Evolutionary conservation across 2,797 vertebrate genomes (phyloP).

Genomic region (Paramormyrops hopkinsi): DNA sequence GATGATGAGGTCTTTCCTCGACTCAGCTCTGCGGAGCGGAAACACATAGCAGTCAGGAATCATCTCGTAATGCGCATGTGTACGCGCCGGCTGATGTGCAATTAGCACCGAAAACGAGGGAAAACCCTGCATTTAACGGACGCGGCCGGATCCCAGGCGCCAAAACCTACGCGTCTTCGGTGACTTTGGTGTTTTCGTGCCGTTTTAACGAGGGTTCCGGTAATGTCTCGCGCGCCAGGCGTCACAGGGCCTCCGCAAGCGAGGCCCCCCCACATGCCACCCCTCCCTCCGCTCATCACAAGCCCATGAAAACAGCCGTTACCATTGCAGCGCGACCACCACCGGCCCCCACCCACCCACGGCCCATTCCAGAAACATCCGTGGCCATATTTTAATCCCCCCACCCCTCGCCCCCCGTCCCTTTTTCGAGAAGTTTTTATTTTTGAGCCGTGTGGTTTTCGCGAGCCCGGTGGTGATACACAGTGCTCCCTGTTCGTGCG

Average conservation of each 20-base stretch:
- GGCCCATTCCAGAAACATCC: slow-evolving; percentile 11
- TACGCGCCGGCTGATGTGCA: neutral
- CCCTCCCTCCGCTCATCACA: slow-evolving; percentile 4
- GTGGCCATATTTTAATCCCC: neutral
- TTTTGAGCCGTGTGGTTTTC: slow-evolving; percentile 31
- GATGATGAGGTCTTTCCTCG: slow-evolving; percentile 4
- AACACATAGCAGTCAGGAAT: neutral
- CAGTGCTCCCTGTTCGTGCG: slow-evolving; percentile 22
- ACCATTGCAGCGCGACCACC: slow-evolving; percentile 17
- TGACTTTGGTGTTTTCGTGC: slow-evolving; percentile 11
- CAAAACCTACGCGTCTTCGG: slow-evolving; percentile 26
- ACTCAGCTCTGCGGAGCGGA: neutral
- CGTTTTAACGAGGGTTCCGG: slow-evolving; percentile 13
- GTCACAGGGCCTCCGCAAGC: slow-evolving; percentile 13
- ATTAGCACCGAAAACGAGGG: neutral
- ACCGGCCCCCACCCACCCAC: neutral
- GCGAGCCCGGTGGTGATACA: slow-evolving; percentile 15
- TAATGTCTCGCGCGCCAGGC: slow-evolving; percentile 22
- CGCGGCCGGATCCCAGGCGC: slow-evolving; percentile 30
- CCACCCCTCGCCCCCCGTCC: neutral
- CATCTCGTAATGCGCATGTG: neutral
- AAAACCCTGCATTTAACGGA: slow-evolving; percentile 17
- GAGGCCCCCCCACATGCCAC: neutral
- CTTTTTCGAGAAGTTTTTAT: slow-evolving; percentile 21
- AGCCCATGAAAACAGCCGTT: slow-evolving; percentile 17